Conservation (phyloP, 2,113 vertebrate genomes). For the Carollia perspicillata region DNA sequence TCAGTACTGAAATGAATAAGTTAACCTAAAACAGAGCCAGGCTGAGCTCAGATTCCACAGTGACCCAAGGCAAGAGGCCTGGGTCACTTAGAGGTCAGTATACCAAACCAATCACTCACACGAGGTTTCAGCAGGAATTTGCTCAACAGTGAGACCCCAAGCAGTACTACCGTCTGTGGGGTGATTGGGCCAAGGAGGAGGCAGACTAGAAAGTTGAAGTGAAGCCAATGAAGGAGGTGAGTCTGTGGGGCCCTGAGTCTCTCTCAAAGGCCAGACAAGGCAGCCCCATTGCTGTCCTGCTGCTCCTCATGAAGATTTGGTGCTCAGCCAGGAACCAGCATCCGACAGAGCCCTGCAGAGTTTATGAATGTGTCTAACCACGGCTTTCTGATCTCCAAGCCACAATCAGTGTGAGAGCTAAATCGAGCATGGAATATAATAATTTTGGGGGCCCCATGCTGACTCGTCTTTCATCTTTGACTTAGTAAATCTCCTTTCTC, state of each 20-base stretch:
- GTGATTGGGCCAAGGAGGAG: not conserved
- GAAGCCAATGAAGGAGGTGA: not conserved
- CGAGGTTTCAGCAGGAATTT: not conserved
- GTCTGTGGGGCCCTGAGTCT: not conserved
- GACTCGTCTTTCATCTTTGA: conserved; percentile 59
- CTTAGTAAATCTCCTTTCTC: conserved; percentile 54
- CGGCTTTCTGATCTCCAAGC: conserved; percentile 62
- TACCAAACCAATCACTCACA: not conserved
- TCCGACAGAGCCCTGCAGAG: not conserved
- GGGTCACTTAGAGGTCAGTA: not conserved
- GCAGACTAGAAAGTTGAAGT: not conserved
- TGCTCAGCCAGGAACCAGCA: not conserved
- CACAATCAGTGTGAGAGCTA: conserved; percentile 49
- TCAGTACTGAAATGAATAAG: not conserved
- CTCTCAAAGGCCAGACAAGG: not conserved
- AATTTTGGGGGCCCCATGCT: conserved; percentile 27
- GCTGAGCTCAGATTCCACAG: not conserved
- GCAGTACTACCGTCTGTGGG: not conserved
- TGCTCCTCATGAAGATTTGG: not conserved
- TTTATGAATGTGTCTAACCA: conserved; percentile 56
- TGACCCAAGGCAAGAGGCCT: not conserved
- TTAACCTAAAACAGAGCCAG: not conserved
- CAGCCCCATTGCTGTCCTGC: not conserved
- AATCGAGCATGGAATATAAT: conserved; percentile 29
- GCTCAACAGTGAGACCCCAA: not conserved